Conservation (phyloP, 2,113 vertebrate species). For the Zootoca vivipara region DNA sequence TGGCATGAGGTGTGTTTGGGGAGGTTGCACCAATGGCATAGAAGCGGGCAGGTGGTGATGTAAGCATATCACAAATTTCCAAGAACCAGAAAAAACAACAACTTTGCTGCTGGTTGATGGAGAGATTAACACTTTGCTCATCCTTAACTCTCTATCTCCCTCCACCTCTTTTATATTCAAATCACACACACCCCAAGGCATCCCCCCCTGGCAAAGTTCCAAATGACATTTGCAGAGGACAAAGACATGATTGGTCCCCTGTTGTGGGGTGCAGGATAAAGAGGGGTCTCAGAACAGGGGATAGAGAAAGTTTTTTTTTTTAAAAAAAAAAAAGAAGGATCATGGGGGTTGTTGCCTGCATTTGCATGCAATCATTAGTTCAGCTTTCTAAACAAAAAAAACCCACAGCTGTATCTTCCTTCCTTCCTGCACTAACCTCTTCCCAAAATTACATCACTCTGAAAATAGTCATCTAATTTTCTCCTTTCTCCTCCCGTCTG, state of each 20-base stretch:
- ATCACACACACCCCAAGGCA: background rate
- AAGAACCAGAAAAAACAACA: background rate
- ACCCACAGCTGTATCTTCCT: background rate
- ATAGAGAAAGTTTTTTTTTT: background rate
- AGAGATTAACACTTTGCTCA: background rate
- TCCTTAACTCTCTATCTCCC: too few species aligned
- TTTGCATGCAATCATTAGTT: background rate
- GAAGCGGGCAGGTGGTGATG: background rate
- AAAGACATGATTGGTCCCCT: background rate
- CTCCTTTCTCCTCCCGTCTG: background rate
- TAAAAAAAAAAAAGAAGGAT: background rate
- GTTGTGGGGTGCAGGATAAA: background rate
- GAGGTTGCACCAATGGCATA: background rate
- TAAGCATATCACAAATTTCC: background rate
- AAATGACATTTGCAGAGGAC: background rate
- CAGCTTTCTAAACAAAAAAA: background rate
- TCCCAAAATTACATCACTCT: background rate
- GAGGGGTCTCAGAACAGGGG: background rate
- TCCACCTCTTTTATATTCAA: background rate
- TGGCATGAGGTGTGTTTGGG: too few species aligned
- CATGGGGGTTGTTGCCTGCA: background rate
- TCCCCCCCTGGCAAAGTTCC: background rate
- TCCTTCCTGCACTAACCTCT: background rate
- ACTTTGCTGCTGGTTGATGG: background rate
- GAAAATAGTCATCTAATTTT: slow-evolving; percentile 1